Evolutionary conservation across 2,113 vertebrate species (phyloP).

Genomic region (Azemiops feae): DNA sequence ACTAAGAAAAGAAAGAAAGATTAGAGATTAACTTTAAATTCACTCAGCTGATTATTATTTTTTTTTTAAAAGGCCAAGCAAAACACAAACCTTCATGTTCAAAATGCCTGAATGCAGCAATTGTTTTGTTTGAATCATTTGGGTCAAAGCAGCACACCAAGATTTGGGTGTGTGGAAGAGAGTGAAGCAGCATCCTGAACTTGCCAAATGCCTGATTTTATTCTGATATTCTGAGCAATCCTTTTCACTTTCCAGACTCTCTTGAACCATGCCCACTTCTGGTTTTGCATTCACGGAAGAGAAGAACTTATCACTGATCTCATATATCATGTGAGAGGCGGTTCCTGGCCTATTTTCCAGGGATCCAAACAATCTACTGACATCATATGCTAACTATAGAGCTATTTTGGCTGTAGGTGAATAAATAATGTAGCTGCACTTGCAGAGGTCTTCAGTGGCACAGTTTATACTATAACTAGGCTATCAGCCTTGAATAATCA

Average conservation of each 20-base stretch:
- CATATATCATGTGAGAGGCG: conserved; percentile 83
- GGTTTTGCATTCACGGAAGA: conserved; percentile 78
- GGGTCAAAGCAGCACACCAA: conserved; percentile 79
- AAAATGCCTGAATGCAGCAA: conserved; percentile 56
- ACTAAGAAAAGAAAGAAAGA: not conserved
- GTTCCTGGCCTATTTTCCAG: conserved; percentile 74
- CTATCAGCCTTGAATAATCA: conserved; percentile 61
- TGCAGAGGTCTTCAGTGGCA: conserved; percentile 73
- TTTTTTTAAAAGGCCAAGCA: conserved; percentile 43
- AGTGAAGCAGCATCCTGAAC: conserved; percentile 73
- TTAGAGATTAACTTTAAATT: not conserved
- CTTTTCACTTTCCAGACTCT: conserved; percentile 80
- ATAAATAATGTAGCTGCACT: conserved; percentile 75
- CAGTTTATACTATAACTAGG: conserved; percentile 64
- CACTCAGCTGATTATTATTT: not conserved
- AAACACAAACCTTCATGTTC: conserved; percentile 48
- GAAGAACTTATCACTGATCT: conserved; percentile 81
- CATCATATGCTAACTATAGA: conserved; percentile 82
- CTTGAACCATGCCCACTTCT: conserved; percentile 72
- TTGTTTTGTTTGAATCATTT: conserved; percentile 64
- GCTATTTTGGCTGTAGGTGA: conserved; percentile 68
- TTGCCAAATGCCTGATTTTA: conserved; percentile 76
- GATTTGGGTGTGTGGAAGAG: conserved; percentile 58
- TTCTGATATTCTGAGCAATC: conserved; percentile 75
- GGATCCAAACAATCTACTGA: conserved; percentile 78